Evolutionary conservation across 2,888 invertebrate species (phyloP), one percentile per base, ranked within the genome.

Genomic region (Nemotelus nigrinus): DNA sequence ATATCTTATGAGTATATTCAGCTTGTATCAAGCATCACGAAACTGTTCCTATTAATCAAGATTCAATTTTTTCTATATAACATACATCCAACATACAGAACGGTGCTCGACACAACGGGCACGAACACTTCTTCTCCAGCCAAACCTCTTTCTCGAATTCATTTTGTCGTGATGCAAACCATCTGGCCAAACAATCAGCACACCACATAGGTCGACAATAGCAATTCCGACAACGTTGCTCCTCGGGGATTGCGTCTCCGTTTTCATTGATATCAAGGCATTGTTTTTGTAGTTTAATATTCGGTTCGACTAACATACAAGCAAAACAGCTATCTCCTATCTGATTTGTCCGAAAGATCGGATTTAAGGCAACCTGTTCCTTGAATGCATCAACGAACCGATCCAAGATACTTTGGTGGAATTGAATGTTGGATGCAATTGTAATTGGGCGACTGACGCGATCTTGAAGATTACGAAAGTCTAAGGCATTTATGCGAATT

Each of bases 141-240:
- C 97, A 97, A 10, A 90, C 89, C 80, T 92, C 91, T 5, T 93
- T 92, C 79, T 90, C 89, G 47, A 90, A 88, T 80, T 91, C 90
- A 82, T 92, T 90, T 85, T 96, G 96, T 60, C 95, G 90, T 67
- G 95, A 93, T 10, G 94, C 96, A 89, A 96, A 96, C 96, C 96
- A 96, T 83, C 92, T 92, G 0, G 92, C 94, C 89, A 96, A 90
- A 85, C 96, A 97, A 81, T 93, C 91, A 43, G 91, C 88, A 88
- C 97, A 97, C 96, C 97, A 97, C 91, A 96, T 92, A 44, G 96
- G 96, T 75, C 94, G 91, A 85, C 94, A 95, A 83, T 91, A 92
- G 83, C 94, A 94, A 79, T 87, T 85, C 10, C 84, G 83, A 74
- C 86, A 87, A 78, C 87, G 88, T 47, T 85, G 82, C 47, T 84